Evolutionary conservation across 2,888 invertebrate species (phyloP).

Genomic region (Tholera decimalis): DNA sequence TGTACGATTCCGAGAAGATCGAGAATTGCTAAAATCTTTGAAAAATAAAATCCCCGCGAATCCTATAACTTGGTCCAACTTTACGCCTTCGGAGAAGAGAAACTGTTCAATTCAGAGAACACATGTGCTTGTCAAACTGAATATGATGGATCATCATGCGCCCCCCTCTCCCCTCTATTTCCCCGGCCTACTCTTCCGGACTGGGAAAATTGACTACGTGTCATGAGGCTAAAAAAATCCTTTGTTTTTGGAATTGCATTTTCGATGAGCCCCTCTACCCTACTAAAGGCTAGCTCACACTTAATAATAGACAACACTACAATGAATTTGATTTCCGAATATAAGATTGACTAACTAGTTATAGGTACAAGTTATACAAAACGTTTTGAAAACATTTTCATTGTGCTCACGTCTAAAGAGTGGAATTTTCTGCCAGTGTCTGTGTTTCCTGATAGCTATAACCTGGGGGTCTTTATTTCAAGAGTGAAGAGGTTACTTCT

Average conservation of each 20-base stretch:
- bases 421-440: no score
- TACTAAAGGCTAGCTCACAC: background rate
- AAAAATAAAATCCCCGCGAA: constrained; percentile 7
- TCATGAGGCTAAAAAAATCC: constrained; percentile 51
- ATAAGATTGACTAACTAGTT: no score
- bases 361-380: no score
- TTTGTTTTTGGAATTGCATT: constrained; percentile 32
- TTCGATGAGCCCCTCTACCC: background rate
- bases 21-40: background rate
- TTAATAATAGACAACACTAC: no score
- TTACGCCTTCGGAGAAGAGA: constrained; percentile 68
- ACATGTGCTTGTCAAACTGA: constrained; percentile 85
- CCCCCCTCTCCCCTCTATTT: constrained; percentile 47
- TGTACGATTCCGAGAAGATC: no score
- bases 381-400: no score
- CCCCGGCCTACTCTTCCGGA: constrained; percentile 55
- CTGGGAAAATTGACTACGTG: constrained; percentile 70
- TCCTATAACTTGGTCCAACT: constrained; percentile 43
- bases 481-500: no score
- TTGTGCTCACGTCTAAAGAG: no score
- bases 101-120: constrained; percentile 81
- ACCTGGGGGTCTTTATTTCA: no score
- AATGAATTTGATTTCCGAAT: no score
- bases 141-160: constrained; percentile 80
- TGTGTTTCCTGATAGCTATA: no score